Conservation (phyloP, 2,113 vertebrate genomes). For the Mastomys natalensis region DNA sequence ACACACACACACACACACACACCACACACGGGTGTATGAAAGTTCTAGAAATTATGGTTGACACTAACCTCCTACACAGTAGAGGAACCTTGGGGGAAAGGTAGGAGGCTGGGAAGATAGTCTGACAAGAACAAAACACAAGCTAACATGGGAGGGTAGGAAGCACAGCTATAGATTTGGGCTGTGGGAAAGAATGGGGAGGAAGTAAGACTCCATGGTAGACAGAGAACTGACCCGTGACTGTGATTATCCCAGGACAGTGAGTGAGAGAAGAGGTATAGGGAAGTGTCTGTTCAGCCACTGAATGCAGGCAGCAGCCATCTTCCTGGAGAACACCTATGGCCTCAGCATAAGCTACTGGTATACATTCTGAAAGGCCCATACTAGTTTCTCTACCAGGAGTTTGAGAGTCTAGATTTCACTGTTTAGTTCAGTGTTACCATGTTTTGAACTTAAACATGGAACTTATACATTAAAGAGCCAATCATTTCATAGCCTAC, state of each 20-base stretch:
- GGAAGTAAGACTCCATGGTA: not conserved
- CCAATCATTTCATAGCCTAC: conserved; percentile 33
- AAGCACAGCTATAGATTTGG: too few species aligned
- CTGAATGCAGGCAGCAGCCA: not conserved
- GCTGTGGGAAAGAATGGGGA: not conserved
- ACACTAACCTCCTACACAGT: not conserved
- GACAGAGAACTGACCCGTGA: not conserved
- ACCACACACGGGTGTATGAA: not conserved
- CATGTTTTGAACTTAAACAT: conserved; percentile 46
- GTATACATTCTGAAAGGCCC: not conserved
- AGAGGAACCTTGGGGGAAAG: not conserved
- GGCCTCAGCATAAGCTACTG: not conserved
- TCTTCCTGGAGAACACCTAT: not conserved
- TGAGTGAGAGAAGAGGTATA: not conserved
- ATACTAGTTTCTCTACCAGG: not conserved
- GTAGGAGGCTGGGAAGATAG: not conserved
- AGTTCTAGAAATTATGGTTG: not conserved
- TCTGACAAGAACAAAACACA: not conserved
- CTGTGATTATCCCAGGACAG: not conserved
- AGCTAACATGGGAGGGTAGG: too few species aligned
- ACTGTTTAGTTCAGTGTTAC: not conserved
- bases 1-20: not conserved
- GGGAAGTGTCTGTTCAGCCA: not conserved
- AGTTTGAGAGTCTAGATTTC: not conserved
- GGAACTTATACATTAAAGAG: not conserved